Conservation (phyloP, 1,140 invertebrate species). For the Papilio polyxenes region DNA sequence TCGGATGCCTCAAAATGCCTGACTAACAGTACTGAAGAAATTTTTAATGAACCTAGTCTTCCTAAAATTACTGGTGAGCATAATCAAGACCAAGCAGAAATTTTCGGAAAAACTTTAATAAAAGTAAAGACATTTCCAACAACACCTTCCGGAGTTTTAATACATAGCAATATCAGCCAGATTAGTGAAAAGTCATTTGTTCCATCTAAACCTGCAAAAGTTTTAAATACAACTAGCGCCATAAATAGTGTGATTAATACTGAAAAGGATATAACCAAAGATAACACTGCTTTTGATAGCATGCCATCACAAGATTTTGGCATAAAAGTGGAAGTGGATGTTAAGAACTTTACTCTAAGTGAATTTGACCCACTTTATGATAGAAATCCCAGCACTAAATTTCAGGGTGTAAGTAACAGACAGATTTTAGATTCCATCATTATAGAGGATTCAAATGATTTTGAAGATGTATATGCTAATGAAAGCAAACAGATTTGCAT, state of each 20-base stretch:
- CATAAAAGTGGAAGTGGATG: conserved; percentile 38
- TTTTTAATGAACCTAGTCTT: no score
- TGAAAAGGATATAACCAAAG: conserved; percentile 66
- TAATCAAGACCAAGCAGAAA: no score
- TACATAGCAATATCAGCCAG: conserved; percentile 37
- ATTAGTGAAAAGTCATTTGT: conserved; percentile 63
- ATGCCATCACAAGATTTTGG: conserved; percentile 51
- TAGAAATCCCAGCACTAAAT: conserved; percentile 52
- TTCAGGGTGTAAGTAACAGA: conserved; percentile 72
- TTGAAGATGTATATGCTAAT: conserved; percentile 60
- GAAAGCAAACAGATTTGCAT: conserved; percentile 61
- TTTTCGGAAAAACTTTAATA: no score
- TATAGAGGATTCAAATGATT: conserved; percentile 72
- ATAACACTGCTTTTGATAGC: conserved; percentile 70
- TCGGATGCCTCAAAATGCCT: no score
- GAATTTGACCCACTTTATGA: conserved; percentile 73
- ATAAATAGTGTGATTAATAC: conserved; percentile 59
- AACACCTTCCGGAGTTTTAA: no score
- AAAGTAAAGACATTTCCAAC: no score
- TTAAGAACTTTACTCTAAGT: conserved; percentile 70
- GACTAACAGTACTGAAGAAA: no score
- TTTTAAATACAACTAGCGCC: conserved; percentile 62
- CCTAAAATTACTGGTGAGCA: no score
- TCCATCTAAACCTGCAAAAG: conserved; percentile 60
- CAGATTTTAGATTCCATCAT: conserved; percentile 70